Conservation (phyloP, 2,113 vertebrate species). For the Lophius piscatorius region DNA sequence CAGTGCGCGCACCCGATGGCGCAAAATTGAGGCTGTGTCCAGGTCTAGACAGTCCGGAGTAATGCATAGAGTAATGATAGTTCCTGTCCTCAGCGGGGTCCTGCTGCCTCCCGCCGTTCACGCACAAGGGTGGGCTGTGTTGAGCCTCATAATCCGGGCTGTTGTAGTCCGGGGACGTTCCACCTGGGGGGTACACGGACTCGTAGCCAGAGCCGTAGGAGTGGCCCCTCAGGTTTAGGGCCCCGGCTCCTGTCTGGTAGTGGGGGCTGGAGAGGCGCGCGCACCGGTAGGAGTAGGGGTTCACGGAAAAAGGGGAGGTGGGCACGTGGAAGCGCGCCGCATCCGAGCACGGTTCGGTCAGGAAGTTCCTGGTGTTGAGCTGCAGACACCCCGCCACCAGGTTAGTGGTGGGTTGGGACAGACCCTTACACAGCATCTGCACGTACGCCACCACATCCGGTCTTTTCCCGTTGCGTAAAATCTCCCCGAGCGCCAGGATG, state of each 20-base stretch:
- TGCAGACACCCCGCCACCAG: conserved; percentile 94
- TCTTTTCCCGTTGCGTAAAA: conserved; percentile 93
- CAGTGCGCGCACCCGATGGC: conserved; percentile 87
- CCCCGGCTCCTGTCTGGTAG: conserved; percentile 85
- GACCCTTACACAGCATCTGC: conserved; percentile 95
- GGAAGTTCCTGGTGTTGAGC: conserved; percentile 96
- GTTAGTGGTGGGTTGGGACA: conserved; percentile 95
- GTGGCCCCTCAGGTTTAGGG: conserved; percentile 87
- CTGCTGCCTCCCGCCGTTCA: conserved; percentile 93
- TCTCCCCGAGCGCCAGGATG: conserved; percentile 96
- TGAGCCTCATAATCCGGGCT: conserved; percentile 95
- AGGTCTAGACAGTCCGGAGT: conserved; percentile 89
- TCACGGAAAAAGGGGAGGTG: conserved; percentile 90
- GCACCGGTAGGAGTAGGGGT: conserved; percentile 91
- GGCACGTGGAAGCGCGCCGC: conserved; percentile 88
- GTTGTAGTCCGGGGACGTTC: conserved; percentile 93
- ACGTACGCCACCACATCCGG: conserved; percentile 96
- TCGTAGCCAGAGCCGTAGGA: conserved; percentile 89
- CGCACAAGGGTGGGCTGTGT: conserved; percentile 91
- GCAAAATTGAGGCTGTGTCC: conserved; percentile 87
- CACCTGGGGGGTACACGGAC: conserved; percentile 84
- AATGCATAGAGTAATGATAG: conserved; percentile 99
- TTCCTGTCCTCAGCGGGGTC: conserved; percentile 90
- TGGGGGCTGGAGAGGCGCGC: conserved; percentile 90
- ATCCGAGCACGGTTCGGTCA: conserved; percentile 91